Evolutionary conservation across 1,140 invertebrate genomes (phyloP), one percentile per base, ranked within the genome.

Genomic region (Pseudomyrmex concolor): DNA sequence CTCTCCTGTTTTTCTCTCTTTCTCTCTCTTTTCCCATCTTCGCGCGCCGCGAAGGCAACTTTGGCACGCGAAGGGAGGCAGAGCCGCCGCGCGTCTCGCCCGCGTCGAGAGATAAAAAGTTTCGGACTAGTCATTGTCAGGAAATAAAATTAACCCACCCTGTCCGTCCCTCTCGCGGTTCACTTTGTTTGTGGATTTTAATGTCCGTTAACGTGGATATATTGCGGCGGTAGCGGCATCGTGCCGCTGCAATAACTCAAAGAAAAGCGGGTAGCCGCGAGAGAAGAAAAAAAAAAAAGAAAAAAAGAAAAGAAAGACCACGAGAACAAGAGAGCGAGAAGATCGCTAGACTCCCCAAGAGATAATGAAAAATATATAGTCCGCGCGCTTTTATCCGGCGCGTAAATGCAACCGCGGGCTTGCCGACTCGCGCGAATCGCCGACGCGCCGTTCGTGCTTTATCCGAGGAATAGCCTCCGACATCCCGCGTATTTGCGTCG

Each of bases 301-400:
- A 17, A 43, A 34, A 17, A 22, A 60, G 54, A 25, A 25, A 25
- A 25, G 25, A 25, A 3, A 8, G 48, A 57, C n/a, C 25, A 63
- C 57, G 57, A 78, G 50, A 82, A 50, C 34, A 34, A 34, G 34
- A 34, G 34, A 82, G 68, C 43, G 76, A 80, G 55, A 71, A 34
- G 34, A 54, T 63, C 59, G 15, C 54, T 71, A 70, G 34, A 34
- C 34, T n/a, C n/a, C 34, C 43, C 54, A 71, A 71, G 76, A 80
- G 76, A 80, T 80, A 80, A 80, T 80, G 76, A 80, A 80, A 80
- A 80, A 80, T 80, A 80, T 80, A 80, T 66, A 80, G 76, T 80
- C 64, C 76, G 54, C 54, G 45, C 12, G 66, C 76, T 80, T 80
- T 80, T 80, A 80, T 80, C 66, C 66, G n/a, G 22, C 43, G 66